These are phyloP conservation scores for Gallinago jamesoni DNA, from an alignment of 2,113 vertebrate species.

Conservation along the genomic window DNA sequence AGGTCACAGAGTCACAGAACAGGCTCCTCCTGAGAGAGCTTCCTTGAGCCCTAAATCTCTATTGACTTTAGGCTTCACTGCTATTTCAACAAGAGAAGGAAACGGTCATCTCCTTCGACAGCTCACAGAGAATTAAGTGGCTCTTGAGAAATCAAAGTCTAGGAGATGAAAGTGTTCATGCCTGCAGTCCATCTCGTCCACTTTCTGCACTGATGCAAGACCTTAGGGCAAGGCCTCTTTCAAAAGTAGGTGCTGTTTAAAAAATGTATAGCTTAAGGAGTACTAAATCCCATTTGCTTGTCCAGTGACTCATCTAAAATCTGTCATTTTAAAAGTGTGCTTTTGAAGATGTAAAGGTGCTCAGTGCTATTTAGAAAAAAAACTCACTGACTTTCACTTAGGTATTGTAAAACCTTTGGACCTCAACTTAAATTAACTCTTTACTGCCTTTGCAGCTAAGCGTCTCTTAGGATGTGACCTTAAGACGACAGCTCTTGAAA, in stretches of 20 bases:
- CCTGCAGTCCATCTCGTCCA: not conserved
- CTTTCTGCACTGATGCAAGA: not conserved
- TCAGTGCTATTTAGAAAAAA: not conserved
- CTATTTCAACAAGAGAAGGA: not conserved
- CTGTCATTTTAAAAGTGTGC: not conserved
- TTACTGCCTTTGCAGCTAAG: not conserved
- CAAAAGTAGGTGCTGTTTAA: constrained; percentile 30
- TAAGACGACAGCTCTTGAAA: not conserved
- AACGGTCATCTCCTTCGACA: not conserved
- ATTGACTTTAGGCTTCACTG: not conserved
- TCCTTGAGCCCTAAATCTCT: not conserved
- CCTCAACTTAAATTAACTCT: not conserved
- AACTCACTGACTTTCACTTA: not conserved
- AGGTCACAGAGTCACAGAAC: not conserved
- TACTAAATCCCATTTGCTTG: constrained; percentile 6
- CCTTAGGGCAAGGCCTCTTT: not conserved
- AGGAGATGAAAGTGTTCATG: not conserved
- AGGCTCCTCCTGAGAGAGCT: not conserved
- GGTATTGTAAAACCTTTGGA: not conserved
- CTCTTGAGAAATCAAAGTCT: not conserved
- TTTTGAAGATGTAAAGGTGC: not conserved
- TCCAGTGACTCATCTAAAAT: constrained; percentile 2
- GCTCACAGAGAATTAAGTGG: not conserved
- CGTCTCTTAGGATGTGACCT: not conserved
- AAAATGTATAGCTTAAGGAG: not conserved